A percentile compares a stretch with the other conserved stretches of the same genome.
Evolutionary conservation across 2,113 vertebrate species (phyloP).

Genomic region (mouse (Mus musculus)): GRCm39 chr6:84784001-84784500

Average conservation of each 20-base stretch:
- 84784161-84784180: conserved; percentile 7
- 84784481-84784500: conserved; percentile 20
- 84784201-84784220: not conserved
- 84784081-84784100: not conserved
- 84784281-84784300: conserved; percentile 40
- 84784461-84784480: not conserved
- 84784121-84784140: conserved; percentile 44
- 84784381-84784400: not conserved
- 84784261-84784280: not conserved
- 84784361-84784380: not conserved
- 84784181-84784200: not conserved
- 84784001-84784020: conserved; percentile 42
- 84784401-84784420: conserved; percentile 34
- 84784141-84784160: conserved; percentile 31
- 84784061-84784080: too few species aligned
- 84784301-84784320: not conserved
- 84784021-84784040: not conserved
- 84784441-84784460: not conserved
- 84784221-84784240: not conserved
- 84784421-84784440: not conserved
- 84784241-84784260: conserved; percentile 40
- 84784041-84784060: conserved; percentile 36
- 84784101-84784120: not conserved
- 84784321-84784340: conserved; percentile 32
- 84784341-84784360: not conserved